These are phyloP conservation scores for Glyphotaelius pellucidus DNA, from an alignment of 2,888 invertebrate species.

Conservation along the genomic window DNA sequence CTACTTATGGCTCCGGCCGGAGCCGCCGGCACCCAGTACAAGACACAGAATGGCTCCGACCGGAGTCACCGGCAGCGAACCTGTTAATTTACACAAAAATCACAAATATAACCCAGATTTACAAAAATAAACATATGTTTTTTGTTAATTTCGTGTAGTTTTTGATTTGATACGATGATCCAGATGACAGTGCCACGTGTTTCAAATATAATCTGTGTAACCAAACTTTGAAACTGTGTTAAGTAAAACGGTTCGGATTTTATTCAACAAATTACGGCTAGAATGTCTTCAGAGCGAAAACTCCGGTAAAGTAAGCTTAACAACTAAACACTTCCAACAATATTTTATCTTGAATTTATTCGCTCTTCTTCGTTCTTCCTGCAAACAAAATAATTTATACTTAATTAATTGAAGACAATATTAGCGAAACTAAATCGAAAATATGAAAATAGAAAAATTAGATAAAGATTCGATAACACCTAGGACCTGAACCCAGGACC, in stretches of 20 bases:
- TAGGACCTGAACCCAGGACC: no score
- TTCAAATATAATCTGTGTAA: background rate
- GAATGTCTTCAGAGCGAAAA: background rate
- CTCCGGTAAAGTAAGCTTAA: background rate
- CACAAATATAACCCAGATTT: no score
- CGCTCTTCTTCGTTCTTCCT: background rate
- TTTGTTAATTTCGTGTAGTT: background rate
- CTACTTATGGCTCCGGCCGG: no score
- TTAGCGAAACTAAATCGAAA: no score
- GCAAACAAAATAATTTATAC: background rate
- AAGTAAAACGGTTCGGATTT: background rate
- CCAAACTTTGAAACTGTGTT: background rate
- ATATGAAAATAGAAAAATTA: no score
- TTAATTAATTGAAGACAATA: no score
- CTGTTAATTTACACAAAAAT: no score
- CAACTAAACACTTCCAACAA: background rate
- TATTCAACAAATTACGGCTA: background rate
- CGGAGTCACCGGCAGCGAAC: no score
- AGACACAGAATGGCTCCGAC: no score
- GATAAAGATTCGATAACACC: no score
- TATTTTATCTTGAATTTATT: background rate
- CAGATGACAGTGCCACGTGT: background rate
- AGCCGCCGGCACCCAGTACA: no score
- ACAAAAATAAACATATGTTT: no score
- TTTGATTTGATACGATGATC: background rate